phyloP scores from a whole-genome alignment of 2,888 invertebrate genomes.

The Norana najaformis region DNA sequence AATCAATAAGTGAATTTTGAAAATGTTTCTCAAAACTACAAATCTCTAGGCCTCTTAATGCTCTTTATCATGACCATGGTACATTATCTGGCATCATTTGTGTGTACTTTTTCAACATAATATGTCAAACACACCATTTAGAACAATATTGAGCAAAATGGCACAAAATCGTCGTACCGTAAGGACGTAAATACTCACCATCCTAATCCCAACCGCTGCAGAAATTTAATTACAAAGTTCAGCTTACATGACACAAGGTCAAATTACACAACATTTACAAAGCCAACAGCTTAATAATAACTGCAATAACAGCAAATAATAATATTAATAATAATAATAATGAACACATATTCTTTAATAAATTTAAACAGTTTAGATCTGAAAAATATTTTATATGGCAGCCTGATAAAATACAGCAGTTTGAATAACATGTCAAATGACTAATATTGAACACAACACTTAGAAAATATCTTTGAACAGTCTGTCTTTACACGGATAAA shows the following conservation, averaged over 20 bases:
- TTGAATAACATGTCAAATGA: not conserved
- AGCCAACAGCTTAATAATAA: not conserved
- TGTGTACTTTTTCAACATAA: not conserved
- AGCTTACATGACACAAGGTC: not conserved
- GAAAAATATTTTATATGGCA: conserved; percentile 13
- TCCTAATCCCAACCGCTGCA: not conserved
- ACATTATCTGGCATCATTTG: not conserved
- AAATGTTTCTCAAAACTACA: not conserved
- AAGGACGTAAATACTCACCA: not conserved
- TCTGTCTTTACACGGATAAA: not conserved
- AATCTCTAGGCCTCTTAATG: not conserved
- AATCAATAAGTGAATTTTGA: not conserved
- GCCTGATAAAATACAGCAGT: conserved; percentile 6
- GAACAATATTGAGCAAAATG: conserved; percentile 13
- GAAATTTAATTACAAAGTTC: not conserved
- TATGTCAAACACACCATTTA: not conserved
- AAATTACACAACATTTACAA: conserved; percentile 1
- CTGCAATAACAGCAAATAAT: not conserved
- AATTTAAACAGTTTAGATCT: not conserved
- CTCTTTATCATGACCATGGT: not conserved
- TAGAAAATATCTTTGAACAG: not conserved
- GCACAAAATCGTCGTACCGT: not conserved
- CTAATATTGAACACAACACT: conserved; percentile 6
- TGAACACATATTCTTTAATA: not conserved
- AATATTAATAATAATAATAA: not conserved